phyloP scores from a whole-genome alignment of 2,888 invertebrate species.

The Pollenia amentaria region DNA sequence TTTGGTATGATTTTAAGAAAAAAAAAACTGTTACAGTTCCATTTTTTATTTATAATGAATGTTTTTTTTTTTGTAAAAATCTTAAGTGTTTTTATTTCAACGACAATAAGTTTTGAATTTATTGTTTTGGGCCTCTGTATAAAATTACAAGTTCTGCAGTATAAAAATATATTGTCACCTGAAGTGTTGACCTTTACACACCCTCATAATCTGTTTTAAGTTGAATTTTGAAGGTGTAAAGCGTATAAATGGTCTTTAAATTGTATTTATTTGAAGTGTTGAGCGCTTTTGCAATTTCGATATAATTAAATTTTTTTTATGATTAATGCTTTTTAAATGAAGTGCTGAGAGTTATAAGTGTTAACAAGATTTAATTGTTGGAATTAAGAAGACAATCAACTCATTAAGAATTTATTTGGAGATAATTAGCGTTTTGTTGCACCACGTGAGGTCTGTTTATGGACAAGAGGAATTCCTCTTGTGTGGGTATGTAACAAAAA shows the following conservation, averaged over 20 bases:
- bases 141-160: not conserved
- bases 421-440: not conserved
- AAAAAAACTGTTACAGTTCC: conserved; percentile 30
- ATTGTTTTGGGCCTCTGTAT: conserved; percentile 38
- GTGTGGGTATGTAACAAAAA: no score
- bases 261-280: conserved; percentile 29
- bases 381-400: conserved; percentile 3
- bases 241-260: conserved; percentile 21
- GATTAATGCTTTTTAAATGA: not conserved
- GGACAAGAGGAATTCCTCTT: no score
- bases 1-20: not conserved
- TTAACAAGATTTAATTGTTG: conserved; percentile 42
- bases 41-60: conserved; percentile 52
- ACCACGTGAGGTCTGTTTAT: no score
- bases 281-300: conserved; percentile 9
- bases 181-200: conserved; percentile 73
- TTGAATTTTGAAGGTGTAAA: conserved; percentile 15
- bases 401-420: not conserved
- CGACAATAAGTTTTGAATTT: conserved; percentile 44
- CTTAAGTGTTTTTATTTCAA: conserved; percentile 59
- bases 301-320: not conserved
- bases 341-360: conserved; percentile 1
- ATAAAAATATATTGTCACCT: conserved; percentile 71
- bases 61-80: conserved; percentile 25
- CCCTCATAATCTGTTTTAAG: conserved; percentile 54